Evolutionary conservation across 2,888 invertebrate genomes (phyloP).

Genomic region (Yponomeuta malinellus): DNA sequence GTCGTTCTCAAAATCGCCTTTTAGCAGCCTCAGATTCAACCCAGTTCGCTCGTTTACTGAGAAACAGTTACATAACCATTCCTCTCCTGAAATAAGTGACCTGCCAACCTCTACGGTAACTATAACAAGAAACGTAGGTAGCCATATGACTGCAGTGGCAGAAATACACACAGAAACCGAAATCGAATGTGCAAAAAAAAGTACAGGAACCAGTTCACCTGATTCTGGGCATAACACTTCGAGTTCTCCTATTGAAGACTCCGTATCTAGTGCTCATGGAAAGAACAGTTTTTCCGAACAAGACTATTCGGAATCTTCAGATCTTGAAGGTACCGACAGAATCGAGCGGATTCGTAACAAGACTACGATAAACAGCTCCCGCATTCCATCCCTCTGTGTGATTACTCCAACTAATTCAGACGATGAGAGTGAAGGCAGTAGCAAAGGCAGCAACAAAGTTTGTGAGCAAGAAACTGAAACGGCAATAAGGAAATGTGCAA

Average conservation of each 20-base stretch:
- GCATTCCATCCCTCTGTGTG: constrained; percentile 94
- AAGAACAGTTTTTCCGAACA: constrained; percentile 84
- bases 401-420: constrained; percentile 92
- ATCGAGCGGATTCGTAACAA: constrained; percentile 90
- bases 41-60: constrained; percentile 49
- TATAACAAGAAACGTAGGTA: constrained; percentile 59
- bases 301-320: constrained; percentile 91
- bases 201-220: constrained; percentile 83
- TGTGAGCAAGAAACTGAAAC: constrained; percentile 25
- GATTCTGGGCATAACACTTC: constrained; percentile 89
- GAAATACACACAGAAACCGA: constrained; percentile 71
- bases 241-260: constrained; percentile 85
- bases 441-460: constrained; percentile 32
- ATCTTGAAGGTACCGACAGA: constrained; percentile 90
- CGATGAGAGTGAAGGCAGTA: constrained; percentile 80
- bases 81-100: constrained; percentile 55
- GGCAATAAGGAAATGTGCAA: constrained; percentile 40
- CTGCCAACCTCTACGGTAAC: constrained; percentile 51
- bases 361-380: constrained; percentile 89
- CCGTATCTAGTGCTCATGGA: constrained; percentile 82
- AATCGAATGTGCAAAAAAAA: constrained; percentile 67
- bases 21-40: constrained; percentile 57
- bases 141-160: constrained; percentile 74
- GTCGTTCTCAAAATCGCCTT: constrained; percentile 58
- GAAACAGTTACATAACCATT: constrained; percentile 50